phyloP scores from a whole-genome alignment of 2,888 invertebrate genomes.

The Agriopis aurantiaria region DNA sequence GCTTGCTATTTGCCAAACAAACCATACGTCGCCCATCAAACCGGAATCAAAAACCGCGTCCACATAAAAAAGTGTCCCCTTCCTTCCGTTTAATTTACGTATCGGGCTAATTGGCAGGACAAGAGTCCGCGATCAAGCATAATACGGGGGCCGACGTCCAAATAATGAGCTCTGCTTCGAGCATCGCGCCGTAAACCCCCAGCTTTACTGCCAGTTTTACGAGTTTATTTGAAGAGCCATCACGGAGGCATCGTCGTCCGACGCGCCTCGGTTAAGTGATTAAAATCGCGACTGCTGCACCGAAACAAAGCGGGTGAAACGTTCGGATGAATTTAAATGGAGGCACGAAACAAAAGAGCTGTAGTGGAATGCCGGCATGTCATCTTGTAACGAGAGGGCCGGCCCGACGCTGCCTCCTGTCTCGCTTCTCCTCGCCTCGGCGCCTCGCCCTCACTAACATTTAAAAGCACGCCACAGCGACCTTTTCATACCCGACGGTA shows the following conservation, averaged over 20 bases:
- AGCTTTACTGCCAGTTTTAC: constrained; percentile 65
- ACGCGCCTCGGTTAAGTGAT: constrained; percentile 78
- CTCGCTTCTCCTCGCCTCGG: constrained; percentile 35
- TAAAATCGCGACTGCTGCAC: constrained; percentile 74
- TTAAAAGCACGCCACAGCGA: constrained; percentile 49
- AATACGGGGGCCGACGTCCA: constrained; percentile 58
- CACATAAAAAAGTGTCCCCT: constrained; percentile 49
- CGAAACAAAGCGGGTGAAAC: constrained; percentile 72
- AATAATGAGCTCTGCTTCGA: constrained; percentile 62
- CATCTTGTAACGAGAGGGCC: constrained; percentile 63
- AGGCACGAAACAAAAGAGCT: constrained; percentile 66
- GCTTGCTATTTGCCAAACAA: constrained; percentile 20
- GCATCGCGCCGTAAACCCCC: constrained; percentile 58
- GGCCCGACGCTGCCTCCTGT: constrained; percentile 33
- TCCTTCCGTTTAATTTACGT: constrained; percentile 61
- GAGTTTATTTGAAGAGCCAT: constrained; percentile 63
- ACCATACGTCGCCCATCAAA: constrained; percentile 17
- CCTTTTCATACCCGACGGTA: constrained; percentile 50
- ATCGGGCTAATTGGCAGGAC: constrained; percentile 62
- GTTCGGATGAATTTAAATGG: constrained; percentile 81
- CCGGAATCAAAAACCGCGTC: constrained; percentile 30
- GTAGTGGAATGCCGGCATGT: constrained; percentile 56
- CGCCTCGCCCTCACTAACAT: constrained; percentile 39
- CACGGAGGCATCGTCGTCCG: constrained; percentile 48
- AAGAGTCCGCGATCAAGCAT: constrained; percentile 61